Base-by-base conservation (phyloP, 1,140 invertebrate genomes). In the Myzus persicae region DNA sequence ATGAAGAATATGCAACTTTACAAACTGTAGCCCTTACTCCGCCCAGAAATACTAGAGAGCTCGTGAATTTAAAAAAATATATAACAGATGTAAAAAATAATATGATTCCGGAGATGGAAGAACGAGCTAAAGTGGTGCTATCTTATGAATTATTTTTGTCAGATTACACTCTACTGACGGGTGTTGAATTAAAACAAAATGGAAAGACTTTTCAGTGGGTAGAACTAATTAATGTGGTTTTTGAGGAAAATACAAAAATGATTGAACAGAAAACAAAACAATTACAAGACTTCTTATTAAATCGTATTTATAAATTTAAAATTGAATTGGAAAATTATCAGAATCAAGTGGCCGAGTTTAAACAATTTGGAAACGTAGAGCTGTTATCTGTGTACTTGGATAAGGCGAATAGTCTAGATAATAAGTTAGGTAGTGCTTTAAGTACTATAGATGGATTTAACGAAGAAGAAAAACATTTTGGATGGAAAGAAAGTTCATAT, bases 371-470 rank as follows among this genome's bases (percentile, higher is more conserved):
- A 6, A 98, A 99, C 94, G 96, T 99, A n/a, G 96, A 97, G 36
- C 97, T 98, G 89, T 96, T 99, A 82, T 96, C 97, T 46, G 97
- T 97, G 94, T 99, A 99, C 95, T 96, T 98, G 46, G 97, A 97
- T 67, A 97, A 98, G 93, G 97, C 98, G 1, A 96, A 96, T 24
- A 95, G 96, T 76, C 95, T 99, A 1, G 97, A 99, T 94, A 96
- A 96, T 93, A 97, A 96, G 95, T 95, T 97, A 22, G 95, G 96
- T 93, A 94, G 95, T 91, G 98, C 98, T 22, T 96, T 98, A 94
- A 96, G 97, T 76, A 97, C 96, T 94, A 98, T 99, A 93, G 97
- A 99, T 94, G 96, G 97, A 93, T 99, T 99, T 94, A 99, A 99
- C 95, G 97, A 97, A 94, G 99, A 99, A 95, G 99, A 99, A 95